Percentiles rank a stretch among this genome's conserved stretches.
These are phyloP conservation scores for Epizoanthus stellaris DNA, from an alignment of 92 coral and sea anemone species.

Conservation along the genomic window DNA sequence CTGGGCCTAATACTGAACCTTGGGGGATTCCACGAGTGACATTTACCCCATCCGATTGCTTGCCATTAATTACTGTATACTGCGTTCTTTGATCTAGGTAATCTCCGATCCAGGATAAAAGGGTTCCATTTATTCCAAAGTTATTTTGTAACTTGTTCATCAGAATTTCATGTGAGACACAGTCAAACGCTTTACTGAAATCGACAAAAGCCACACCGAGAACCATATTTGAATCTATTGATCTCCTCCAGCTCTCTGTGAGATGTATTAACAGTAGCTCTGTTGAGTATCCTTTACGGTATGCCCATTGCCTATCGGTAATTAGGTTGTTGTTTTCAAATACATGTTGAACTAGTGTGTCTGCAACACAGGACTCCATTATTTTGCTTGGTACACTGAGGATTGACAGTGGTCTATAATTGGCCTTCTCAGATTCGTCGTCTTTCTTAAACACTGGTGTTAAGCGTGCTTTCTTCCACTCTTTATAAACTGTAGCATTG, in stretches of 20 bases:
- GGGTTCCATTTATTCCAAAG: conserved; percentile 23
- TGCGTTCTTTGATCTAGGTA: conserved; percentile 9
- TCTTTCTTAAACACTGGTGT: conserved; percentile 21
- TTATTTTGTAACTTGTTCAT: conserved; percentile 5
- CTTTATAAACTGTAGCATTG: conserved; percentile 10
- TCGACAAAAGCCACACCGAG: conserved; percentile 21
- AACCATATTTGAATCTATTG: neutral
- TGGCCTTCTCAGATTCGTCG: conserved; percentile 11
- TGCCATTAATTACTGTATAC: conserved; percentile 8
- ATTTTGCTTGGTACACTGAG: conserved; percentile 39
- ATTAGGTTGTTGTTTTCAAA: conserved; percentile 15
- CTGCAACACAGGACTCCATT: conserved; percentile 16
- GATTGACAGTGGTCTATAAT: conserved; percentile 35
- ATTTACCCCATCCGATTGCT: neutral
- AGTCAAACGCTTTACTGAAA: conserved; percentile 18
- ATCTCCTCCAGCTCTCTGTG: conserved; percentile 25
- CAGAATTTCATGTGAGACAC: conserved; percentile 28
- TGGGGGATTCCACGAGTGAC: neutral
- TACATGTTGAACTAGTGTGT: conserved; percentile 33
- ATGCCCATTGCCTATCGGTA: conserved; percentile 38
- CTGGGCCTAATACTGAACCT: neutral
- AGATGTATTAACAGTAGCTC: conserved; percentile 18
- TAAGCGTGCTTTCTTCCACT: conserved; percentile 30
- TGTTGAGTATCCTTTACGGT: conserved; percentile 19
- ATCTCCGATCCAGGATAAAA: conserved; percentile 30